Evolutionary conservation across 1,140 invertebrate species (phyloP), one percentile per base, ranked within the genome.

Genomic region (Bombus turneri): DNA sequence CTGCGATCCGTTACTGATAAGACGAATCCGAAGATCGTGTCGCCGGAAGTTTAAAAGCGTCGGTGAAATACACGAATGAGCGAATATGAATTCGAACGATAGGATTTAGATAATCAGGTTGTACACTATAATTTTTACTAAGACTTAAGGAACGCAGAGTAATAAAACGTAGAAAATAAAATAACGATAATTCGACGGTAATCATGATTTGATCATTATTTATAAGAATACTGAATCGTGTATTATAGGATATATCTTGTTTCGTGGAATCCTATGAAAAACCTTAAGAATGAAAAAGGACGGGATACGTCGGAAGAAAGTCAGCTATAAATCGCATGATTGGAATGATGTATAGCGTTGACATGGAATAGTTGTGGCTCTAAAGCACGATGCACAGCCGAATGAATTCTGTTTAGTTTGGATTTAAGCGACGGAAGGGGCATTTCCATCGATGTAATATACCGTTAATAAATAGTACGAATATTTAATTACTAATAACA

Each of bases 231-330:
- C 12, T 3, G 9, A 6, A 43, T 62, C 53, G n/a, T 62, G 28
- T 12, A 73, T 1, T 34, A 31, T 37, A 3, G 34, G 18, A 25
- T 28, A 43, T 64, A 72, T 37, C 25, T 2, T 57, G 25, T 31
- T 47, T 31, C 12, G 22, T 31, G 73, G 43, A 15, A 47, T 22
- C 8, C n/a, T 9, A 18, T 68, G 34, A 28, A 13, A 47, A 83
- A 37, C 47, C n/a, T 41, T 62, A 82, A 82, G 81, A 64, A 76
- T 76, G 81, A 68, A n/a, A 66, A 74, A 82, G 80, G n/a, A 64
- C 53, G 57, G 18, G 72, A 43, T 66, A 53, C 31, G 72, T 75
- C 28, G 39, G 53, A 76, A 25, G 72, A 53, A 68, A 83, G 41
- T 83, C 41, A 25, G 39, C 41, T n/a, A 76, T 83, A 76, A 83